A percentile compares a stretch with the other conserved stretches of the same genome.
Conservation (phyloP, 1,140 invertebrate genomes). For the Euglossa dilemma region DNA sequence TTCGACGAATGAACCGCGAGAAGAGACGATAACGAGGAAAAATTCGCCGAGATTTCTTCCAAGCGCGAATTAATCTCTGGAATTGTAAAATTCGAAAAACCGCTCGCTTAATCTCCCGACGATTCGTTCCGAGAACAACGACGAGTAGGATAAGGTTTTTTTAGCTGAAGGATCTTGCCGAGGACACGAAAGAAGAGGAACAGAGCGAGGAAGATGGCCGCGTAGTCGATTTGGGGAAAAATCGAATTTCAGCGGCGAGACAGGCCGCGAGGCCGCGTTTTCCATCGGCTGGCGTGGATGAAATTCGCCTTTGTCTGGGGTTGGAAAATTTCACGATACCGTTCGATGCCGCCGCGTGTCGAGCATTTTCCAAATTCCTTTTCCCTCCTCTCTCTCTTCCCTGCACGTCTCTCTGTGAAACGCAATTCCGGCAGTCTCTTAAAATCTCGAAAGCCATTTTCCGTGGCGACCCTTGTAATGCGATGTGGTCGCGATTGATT, state of each 20-base stretch:
- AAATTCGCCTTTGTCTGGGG: background rate
- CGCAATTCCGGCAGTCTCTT: slow-evolving; percentile 30
- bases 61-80: too few species aligned
- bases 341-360: background rate
- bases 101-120: too few species aligned
- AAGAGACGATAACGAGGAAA: too few species aligned
- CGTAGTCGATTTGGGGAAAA: slow-evolving; percentile 7
- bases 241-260: slow-evolving; percentile 18
- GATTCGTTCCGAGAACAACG: too few species aligned
- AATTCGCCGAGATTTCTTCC: too few species aligned
- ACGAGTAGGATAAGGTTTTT: too few species aligned
- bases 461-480: slow-evolving; percentile 22
- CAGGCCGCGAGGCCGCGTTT: background rate
- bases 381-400: background rate
- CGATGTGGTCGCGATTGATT: slow-evolving; percentile 47
- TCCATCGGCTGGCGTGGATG: background rate
- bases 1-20: background rate
- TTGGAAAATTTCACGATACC: background rate
- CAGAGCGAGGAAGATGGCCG: background rate
- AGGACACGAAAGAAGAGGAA: too few species aligned
- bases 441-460: slow-evolving; percentile 45
- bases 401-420: background rate
- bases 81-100: too few species aligned
- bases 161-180: too few species aligned
- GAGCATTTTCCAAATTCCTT: slow-evolving; percentile 41